Percentiles rank a stretch among this genome's conserved stretches.
Conservation (phyloP, 2,797 vertebrate genomes). For the Etheostoma perlongum region DNA sequence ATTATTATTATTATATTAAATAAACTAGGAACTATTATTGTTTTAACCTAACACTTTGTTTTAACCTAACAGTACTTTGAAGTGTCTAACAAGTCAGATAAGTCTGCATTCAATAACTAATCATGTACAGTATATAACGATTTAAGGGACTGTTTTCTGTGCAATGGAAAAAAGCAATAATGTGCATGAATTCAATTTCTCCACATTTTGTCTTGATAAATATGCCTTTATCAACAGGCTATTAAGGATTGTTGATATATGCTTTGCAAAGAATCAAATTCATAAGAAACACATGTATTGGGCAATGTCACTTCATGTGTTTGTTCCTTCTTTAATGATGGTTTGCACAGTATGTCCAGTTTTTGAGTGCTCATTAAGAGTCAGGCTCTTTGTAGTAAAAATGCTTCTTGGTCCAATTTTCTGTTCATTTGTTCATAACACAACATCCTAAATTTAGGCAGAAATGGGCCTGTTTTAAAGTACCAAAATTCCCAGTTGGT, state of each 20-base stretch:
- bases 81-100: not conserved
- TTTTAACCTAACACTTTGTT: not conserved
- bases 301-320: not conserved
- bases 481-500: not conserved
- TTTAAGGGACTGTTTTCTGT: not conserved
- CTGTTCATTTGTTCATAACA: not conserved
- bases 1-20: not conserved
- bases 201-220: too few relatives aligned
- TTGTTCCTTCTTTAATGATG: not conserved
- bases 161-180: not conserved
- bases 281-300: not conserved
- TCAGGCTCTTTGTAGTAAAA: not conserved
- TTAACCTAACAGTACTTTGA: not conserved
- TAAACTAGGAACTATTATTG: not conserved
- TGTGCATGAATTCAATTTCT: not conserved
- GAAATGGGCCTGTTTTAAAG: not conserved
- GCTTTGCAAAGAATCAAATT: not conserved
- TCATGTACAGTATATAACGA: not conserved
- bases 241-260: not conserved
- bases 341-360: not conserved
- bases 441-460: not conserved
- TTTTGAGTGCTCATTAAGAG: not conserved
- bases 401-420: not conserved
- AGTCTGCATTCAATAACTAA: slow-evolving; percentile 1
- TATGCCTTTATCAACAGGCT: too few relatives aligned